Conservation (phyloP, 2,797 vertebrate species). For the Jordanella pulchra region DNA sequence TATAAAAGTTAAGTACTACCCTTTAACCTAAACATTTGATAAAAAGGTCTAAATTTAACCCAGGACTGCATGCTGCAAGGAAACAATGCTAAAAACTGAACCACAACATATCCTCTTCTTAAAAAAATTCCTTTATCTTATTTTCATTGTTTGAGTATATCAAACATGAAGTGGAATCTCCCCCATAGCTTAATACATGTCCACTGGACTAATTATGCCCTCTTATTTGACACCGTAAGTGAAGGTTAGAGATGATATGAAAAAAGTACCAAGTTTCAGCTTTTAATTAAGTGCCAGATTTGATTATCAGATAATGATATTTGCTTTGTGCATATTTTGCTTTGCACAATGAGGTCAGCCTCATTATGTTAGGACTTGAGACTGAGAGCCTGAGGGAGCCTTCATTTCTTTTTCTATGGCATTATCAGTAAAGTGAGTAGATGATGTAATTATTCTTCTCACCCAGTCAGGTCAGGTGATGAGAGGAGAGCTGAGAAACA, state of each 20-base stretch:
- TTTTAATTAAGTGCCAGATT: conserved; percentile 55
- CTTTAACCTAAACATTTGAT: not conserved
- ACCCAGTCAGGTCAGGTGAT: conserved; percentile 20
- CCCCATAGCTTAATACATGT: not conserved
- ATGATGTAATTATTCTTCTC: conserved; percentile 52
- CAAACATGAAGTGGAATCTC: not conserved
- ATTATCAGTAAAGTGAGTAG: conserved; percentile 41
- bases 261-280: not conserved
- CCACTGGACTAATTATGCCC: not conserved
- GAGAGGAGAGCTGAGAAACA: conserved; percentile 22
- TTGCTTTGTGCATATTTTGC: conserved; percentile 52
- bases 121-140: not conserved
- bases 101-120: too few relatives aligned
- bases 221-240: conserved; percentile 2
- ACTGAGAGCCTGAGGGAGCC: conserved; percentile 8
- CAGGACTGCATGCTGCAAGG: not conserved
- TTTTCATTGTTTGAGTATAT: not conserved
- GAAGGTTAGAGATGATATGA: not conserved
- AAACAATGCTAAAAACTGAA: not conserved
- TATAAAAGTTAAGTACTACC: not conserved
- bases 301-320: conserved; percentile 53
- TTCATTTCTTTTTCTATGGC: conserved; percentile 23
- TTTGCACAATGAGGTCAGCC: conserved; percentile 41
- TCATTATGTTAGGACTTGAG: conserved; percentile 46
- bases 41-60: not conserved